These are phyloP conservation scores for Meda fulgida DNA, from an alignment of 2,797 vertebrate genomes.

Conservation along the genomic window DNA sequence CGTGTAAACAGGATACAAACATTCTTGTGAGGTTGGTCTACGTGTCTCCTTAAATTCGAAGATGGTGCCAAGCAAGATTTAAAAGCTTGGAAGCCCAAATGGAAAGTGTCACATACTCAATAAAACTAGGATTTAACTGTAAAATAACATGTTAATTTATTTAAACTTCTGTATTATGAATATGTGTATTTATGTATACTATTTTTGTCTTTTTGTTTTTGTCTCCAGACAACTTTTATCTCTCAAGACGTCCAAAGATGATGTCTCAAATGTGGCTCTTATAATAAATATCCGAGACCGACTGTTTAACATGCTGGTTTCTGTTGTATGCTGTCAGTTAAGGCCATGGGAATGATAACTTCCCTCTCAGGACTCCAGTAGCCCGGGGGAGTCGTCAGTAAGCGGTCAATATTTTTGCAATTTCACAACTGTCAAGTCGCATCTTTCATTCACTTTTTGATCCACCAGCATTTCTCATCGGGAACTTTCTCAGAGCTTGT, in stretches of 20 bases:
- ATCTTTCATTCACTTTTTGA: constrained; percentile 37
- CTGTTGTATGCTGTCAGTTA: constrained; percentile 7
- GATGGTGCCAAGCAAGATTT: neutral
- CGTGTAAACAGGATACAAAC: constrained; percentile 33
- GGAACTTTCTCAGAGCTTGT: constrained; percentile 6
- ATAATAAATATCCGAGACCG: neutral
- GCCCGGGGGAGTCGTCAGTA: constrained; percentile 3
- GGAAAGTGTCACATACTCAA: neutral
- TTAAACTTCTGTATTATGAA: neutral
- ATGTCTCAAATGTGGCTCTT: neutral
- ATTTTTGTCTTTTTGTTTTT: neutral
- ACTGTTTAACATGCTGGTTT: constrained; percentile 3
- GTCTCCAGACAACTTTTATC: neutral
- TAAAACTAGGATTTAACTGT: neutral
- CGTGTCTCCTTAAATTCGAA: neutral
- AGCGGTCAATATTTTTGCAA: constrained; percentile 39
- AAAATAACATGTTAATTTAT: neutral
- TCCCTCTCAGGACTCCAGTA: constrained; percentile 25
- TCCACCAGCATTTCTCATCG: neutral
- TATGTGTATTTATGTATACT: too few relatives aligned
- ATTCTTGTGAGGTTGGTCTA: constrained; percentile 14
- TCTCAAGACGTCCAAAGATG: neutral
- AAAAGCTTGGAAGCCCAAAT: neutral
- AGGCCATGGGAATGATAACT: constrained; percentile 39
- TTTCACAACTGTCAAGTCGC: constrained; percentile 31